Evolutionary conservation across 2,888 invertebrate genomes (phyloP), one percentile per base, ranked within the genome.

Genomic region (Sabatieria punctata): DNA sequence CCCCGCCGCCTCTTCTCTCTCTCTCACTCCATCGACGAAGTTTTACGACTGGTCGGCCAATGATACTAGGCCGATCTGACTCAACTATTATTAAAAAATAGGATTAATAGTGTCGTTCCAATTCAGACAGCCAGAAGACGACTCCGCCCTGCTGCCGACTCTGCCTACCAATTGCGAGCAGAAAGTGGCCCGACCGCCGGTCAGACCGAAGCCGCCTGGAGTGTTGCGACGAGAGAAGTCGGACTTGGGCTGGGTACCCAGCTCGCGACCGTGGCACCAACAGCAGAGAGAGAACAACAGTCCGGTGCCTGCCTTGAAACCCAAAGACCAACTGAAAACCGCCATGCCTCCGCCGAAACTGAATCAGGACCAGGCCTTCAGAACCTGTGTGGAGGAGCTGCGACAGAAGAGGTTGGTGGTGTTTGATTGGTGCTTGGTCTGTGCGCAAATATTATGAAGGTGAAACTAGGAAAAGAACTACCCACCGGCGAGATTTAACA

Each of bases 361-460:
- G 11, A 19, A 43, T 11, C 18, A 27, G n/a, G 43, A 27, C 18
- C 15, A 6, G 19, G 8, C 19, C 22, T 44, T 37, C 37, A 19
- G 26, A 23, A 44, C 21, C 13, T 44, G 44, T 21, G 44, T 44
- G 24, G 45, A 45, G 21, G 45, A 45, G 21, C 18, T 45, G 25
- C 18, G 45, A 40, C 23, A 39, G 36, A 23, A 21, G 4, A 24
- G 45, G 2, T 18, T 44, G 36, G 44, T 38, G 19, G 19, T 23
- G 35, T 4, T 11, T 13, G 4, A 15, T 30, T 11, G 30, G 30
- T 11, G 15, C 8, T 15, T 30, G 30, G 8, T 11, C 8, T 30
- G 8, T 8, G 30, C 30, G 8, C 8, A 30, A 30, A 8, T 30
- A n/a, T n/a, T n/a, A n/a, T n/a, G n/a, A n/a, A n/a, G n/a, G n/a